Evolutionary conservation across 2,113 vertebrate species (phyloP).

Genomic region (Entomyzon cyanotis): DNA sequence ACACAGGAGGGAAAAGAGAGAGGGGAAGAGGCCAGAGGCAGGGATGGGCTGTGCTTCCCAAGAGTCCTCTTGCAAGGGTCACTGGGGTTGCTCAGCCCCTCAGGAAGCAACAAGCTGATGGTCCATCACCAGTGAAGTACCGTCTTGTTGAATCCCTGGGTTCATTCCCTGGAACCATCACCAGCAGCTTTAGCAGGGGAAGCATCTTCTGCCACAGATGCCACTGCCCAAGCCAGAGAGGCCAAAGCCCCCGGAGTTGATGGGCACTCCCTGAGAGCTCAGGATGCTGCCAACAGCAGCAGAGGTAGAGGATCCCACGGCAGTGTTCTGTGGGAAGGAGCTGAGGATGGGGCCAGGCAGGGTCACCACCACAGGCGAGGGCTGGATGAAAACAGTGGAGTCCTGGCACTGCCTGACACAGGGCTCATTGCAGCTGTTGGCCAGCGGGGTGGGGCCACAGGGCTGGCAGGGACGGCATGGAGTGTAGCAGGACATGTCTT

Average conservation of each 20-base stretch:
- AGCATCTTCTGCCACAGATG: background rate
- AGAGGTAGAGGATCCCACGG: background rate
- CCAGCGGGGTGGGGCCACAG: background rate
- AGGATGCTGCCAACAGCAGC: background rate
- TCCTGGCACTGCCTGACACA: background rate
- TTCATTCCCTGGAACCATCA: fast-evolving
- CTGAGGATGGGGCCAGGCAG: background rate
- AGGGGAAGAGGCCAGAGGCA: background rate
- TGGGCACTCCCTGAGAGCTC: background rate
- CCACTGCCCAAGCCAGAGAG: background rate
- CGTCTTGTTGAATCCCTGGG: background rate
- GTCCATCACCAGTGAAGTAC: fast-evolving
- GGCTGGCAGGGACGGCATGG: background rate
- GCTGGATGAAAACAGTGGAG: background rate
- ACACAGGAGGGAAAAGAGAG: background rate
- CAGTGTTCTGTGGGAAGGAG: background rate
- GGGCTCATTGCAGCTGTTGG: background rate
- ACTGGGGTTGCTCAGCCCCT: background rate
- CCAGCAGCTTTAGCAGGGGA: background rate
- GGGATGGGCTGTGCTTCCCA: fast-evolving
- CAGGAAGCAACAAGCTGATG: fast-evolving
- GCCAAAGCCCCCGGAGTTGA: background rate
- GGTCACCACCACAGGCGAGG: background rate
- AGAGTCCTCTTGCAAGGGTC: background rate
- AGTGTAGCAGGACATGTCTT: background rate